Base-by-base conservation (phyloP, 2,113 vertebrate genomes). In the Telmatochromis sp. region DNA sequence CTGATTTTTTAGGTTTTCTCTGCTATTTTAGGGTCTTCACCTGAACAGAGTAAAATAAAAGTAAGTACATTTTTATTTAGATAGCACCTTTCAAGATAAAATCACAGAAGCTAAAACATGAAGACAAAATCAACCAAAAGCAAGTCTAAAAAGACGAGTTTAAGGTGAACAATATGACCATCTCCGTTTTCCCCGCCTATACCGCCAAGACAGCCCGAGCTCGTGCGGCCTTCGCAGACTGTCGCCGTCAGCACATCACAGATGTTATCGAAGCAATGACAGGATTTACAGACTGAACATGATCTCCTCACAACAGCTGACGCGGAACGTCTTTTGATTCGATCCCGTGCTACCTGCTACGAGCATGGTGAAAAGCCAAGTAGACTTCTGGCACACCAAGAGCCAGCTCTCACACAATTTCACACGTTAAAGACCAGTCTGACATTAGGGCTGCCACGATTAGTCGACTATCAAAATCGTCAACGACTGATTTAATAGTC, bases 41-140 rank as follows among this genome's bases (percentile, higher is more conserved):
- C 1, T 60, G 57, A 60, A 17, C 26, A 60, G 14, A 65, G 31
- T 5, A 35, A 58, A 15, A 31, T 58, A 58, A 15, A 28, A 58
- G 5, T 57, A 57, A 26, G 6, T 58, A 57, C 0, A 2, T 4
- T 1, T 58, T 28, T 58, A 15, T 28, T 9, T 58, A 6, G 15
- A 28, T 58, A 58, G 55, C 7, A 58, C 2, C 26, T 58, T 58
- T 58, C 26, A 58, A 58, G 7, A 58, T 58, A 58, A 58, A 58
- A 58, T 28, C 7, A 58, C 55, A 58, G 7, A 28, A 15, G 55
- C 13, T 58, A 58, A 28, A 58, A 4, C 55, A 58, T 1, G 0
- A 58, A 28, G 26, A 15, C 26, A 28, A 1, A 58, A 58, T 58
- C 26, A 58, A 58, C 26, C 7, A 58, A 58, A 58, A 58, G 53